Conservation (phyloP, 2,113 vertebrate species). For the Osmerus mordax region DNA sequence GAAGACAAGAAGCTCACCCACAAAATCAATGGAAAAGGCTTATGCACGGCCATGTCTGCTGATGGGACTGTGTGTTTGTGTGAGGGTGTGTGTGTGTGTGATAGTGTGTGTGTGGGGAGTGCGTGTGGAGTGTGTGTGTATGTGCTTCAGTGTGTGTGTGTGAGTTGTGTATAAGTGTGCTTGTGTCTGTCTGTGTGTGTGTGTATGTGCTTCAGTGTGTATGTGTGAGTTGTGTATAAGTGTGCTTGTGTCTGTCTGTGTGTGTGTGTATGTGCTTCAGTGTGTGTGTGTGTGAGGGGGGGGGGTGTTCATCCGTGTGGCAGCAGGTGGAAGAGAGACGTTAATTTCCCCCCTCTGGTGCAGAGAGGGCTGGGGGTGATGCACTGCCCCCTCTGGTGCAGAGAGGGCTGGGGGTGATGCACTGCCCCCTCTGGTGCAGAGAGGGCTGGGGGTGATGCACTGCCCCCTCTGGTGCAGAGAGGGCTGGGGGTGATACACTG, state of each 20-base stretch:
- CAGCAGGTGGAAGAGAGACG: conserved; percentile 49
- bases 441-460: too few relatives aligned
- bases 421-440: too few relatives aligned
- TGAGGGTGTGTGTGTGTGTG: conserved; percentile 15
- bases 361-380: too few relatives aligned
- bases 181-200: too few relatives aligned
- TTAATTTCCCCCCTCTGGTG: conserved; percentile 30
- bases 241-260: too few relatives aligned
- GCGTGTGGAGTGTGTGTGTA: neutral
- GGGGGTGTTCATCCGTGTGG: conserved; percentile 39
- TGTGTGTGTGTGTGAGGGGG: conserved; percentile 9
- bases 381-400: too few relatives aligned
- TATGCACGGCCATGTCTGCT: conserved; percentile 50
- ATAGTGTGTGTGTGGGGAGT: neutral
- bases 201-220: too few relatives aligned
- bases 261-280: too few relatives aligned
- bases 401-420: too few relatives aligned
- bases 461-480: too few relatives aligned
- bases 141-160: conserved; percentile 6
- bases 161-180: neutral
- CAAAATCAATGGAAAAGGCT: conserved; percentile 72
- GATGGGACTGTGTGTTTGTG: conserved; percentile 37
- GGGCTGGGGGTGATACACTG: too few relatives aligned
- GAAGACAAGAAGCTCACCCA: conserved; percentile 68
- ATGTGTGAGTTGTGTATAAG: neutral